Percentiles rank a stretch among this genome's conserved stretches.
Conservation (phyloP, 2,888 invertebrate genomes). For the Phorcus lineatus region DNA sequence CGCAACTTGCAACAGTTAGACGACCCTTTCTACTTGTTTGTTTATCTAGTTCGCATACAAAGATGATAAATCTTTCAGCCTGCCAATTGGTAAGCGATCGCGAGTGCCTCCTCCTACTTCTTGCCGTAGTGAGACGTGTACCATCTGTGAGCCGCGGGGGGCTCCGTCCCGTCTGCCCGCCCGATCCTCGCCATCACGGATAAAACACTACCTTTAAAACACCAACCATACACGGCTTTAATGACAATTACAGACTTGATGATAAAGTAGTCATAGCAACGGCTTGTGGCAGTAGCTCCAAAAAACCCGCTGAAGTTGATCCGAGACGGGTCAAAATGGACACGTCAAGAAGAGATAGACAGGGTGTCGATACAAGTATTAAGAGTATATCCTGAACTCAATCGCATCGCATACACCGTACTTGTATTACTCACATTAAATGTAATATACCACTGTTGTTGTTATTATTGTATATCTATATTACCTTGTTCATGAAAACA, state of each 20-base stretch:
- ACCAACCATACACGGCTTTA: not conserved
- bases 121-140: not conserved
- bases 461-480: too few species aligned
- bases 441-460: too few species aligned
- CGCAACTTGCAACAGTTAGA: not conserved
- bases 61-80: constrained; percentile 22
- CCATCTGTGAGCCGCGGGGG: not conserved
- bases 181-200: too few species aligned
- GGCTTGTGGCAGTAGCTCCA: not conserved
- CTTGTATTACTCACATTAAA: too few species aligned
- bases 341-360: too few species aligned
- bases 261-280: not conserved
- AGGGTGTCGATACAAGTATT: too few species aligned
- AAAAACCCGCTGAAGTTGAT: too few species aligned
- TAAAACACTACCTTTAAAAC: not conserved
- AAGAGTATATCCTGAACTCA: too few species aligned
- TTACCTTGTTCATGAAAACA: too few species aligned
- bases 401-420: too few species aligned
- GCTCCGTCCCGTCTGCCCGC: too few species aligned
- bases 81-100: not conserved
- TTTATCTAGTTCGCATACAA: constrained; percentile 4
- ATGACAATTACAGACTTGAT: constrained; percentile 1
- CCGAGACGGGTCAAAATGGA: not conserved
- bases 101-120: not conserved
- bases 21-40: constrained; percentile 5